Evolutionary conservation across 2,888 invertebrate genomes (phyloP), one percentile per base, ranked within the genome.

Genomic region (Conchocele bisecta): DNA sequence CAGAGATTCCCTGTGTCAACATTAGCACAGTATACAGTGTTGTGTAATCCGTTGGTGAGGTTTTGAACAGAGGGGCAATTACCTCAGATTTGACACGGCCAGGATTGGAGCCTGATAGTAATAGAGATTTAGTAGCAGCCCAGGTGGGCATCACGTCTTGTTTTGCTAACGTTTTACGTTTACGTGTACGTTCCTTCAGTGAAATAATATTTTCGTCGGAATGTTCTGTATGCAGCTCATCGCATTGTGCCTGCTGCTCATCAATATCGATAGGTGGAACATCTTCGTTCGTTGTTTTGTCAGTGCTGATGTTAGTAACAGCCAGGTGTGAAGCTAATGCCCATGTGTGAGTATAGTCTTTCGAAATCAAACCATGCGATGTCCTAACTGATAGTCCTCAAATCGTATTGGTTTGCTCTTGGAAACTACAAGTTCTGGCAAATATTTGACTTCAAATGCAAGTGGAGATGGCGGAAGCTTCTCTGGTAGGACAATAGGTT

Each of bases 401-500:
- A 48, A 48, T 5, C 48, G 26, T 28, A 48, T 26, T 28, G 48
- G 48, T 13, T 24, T 48, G 3, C 29, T 2, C 31, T 48, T 48
- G 4, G 7, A 3, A n/a, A n/a, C n/a, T n/a, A n/a, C n/a, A 20
- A 28, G 7, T 28, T 48, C 48, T 28, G 26, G 28, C 7, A 26
- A 31, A 11, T 26, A 48, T 3, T 48, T 24, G 3, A 48, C 28
- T 5, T 28, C 48, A 48, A 48, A 48, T 3, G 3, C 15, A 2
- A 48, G 28, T 3, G 6, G 5, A 3, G 48, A n/a, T 37, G 46
- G 28, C 4, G 13, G 20, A 24, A 53, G 35, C 33, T 53, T 70
- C 6, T 70, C 59, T 70, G 71, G 66, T 13, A 70, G 29, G 22
- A 60, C 42, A 48, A 60, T 42, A 13, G 71, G 67, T 60, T 37